Conservation (phyloP, 2,888 invertebrate species). For the Andrena flavipes region DNA sequence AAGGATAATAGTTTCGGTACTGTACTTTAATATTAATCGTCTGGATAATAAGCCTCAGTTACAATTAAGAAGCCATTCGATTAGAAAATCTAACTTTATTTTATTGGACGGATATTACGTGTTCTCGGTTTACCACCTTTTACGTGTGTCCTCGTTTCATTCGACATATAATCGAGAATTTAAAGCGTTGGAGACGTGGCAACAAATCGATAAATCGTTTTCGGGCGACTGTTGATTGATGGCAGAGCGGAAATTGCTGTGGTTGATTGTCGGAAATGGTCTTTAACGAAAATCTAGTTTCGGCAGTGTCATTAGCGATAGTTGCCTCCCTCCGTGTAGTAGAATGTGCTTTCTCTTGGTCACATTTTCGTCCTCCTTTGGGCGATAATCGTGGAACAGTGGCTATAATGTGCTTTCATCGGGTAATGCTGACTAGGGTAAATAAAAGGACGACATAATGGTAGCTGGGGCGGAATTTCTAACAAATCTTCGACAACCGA, state of each 20-base stretch:
- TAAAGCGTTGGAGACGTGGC: neutral
- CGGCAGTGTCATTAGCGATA: neutral
- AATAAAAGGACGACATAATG: too few relatives aligned
- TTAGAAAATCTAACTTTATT: too few relatives aligned
- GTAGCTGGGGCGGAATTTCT: too few relatives aligned
- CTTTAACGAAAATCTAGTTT: neutral
- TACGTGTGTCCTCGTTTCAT: constrained; percentile 16
- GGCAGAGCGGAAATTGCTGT: neutral
- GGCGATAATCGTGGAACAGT: too few relatives aligned
- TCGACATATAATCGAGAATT: constrained; percentile 10
- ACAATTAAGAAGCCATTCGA: neutral
- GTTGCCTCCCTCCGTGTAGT: neutral
- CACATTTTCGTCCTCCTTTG: neutral
- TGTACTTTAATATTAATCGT: too few relatives aligned
- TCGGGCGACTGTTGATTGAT: neutral
- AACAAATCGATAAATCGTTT: constrained; percentile 29
- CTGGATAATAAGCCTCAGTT: neutral
- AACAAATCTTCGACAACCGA: too few relatives aligned
- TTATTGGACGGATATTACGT: neutral
- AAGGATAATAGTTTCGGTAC: too few relatives aligned
- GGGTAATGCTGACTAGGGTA: too few relatives aligned
- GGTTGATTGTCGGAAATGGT: neutral
- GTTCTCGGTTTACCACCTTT: constrained; percentile 4
- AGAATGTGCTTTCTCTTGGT: neutral
- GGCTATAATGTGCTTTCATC: too few relatives aligned